Conservation (phyloP, 2,888 invertebrate genomes). For the Tenthredo notha region DNA sequence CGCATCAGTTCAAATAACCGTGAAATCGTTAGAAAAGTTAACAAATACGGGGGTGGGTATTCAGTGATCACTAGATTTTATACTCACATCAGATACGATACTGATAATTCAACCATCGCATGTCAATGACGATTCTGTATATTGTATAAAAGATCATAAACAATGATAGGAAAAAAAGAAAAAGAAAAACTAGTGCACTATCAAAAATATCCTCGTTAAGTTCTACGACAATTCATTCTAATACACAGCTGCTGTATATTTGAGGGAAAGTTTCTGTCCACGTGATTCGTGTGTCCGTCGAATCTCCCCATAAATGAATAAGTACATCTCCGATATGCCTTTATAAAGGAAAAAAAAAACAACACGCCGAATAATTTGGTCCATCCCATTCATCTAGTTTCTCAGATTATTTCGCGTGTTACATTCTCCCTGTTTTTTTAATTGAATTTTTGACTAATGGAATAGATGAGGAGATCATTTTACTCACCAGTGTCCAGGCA, state of each 20-base stretch:
- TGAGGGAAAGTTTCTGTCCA: too few relatives aligned
- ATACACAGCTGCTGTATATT: too few relatives aligned
- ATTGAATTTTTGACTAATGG: neutral
- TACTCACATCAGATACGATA: neutral
- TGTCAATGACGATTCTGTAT: neutral
- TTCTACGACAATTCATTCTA: too few relatives aligned
- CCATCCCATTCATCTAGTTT: neutral
- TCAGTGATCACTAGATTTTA: neutral
- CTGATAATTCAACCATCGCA: neutral
- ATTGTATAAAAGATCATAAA: neutral
- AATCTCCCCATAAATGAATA: too few relatives aligned
- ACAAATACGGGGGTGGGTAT: neutral
- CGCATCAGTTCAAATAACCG: neutral
- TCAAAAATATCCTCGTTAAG: too few relatives aligned
- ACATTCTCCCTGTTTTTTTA: neutral
- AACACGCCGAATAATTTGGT: slow-evolving; percentile 11
- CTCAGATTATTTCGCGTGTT: neutral
- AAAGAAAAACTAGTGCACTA: too few relatives aligned
- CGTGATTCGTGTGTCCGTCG: too few relatives aligned
- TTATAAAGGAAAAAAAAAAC: too few relatives aligned
- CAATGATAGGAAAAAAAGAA: too few relatives aligned
- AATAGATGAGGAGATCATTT: neutral
- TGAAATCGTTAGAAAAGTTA: neutral
- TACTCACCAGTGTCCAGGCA: slow-evolving; percentile 80
- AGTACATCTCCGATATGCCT: too few relatives aligned